Evolutionary conservation across 2,797 vertebrate species (phyloP).

Genomic region (Myotis planiceps): DNA sequence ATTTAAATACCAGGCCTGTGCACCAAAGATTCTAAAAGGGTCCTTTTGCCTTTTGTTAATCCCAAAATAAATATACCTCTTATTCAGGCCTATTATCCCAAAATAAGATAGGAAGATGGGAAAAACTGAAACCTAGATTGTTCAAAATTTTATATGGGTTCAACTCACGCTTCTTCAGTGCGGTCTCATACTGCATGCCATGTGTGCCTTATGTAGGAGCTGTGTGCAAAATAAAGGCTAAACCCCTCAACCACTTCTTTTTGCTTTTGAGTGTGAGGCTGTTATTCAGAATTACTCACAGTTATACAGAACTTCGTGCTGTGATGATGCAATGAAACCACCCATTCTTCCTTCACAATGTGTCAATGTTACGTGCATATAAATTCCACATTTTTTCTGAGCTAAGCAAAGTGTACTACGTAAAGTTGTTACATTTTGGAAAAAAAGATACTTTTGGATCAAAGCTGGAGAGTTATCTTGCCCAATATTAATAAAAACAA

Average conservation of each 20-base stretch:
- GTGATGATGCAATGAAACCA: background rate
- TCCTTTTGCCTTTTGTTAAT: constrained; percentile 50
- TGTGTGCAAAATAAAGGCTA: background rate
- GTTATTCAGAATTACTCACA: constrained; percentile 35
- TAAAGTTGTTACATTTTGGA: background rate
- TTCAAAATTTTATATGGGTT: background rate
- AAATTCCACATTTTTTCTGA: background rate
- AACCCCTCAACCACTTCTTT: background rate
- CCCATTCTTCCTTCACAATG: background rate
- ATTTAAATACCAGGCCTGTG: constrained; percentile 40
- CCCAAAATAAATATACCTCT: constrained; percentile 48
- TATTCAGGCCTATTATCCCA: constrained; percentile 42
- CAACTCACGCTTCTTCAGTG: background rate
- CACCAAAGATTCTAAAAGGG: constrained; percentile 42
- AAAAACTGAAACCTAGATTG: constrained; percentile 13
- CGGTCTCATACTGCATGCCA: background rate
- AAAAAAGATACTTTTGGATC: background rate
- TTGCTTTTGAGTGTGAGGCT: background rate
- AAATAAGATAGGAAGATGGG: background rate
- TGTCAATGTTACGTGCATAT: background rate
- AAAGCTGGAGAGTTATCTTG: background rate
- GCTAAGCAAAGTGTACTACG: background rate
- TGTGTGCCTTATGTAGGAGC: background rate
- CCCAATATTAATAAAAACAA: background rate
- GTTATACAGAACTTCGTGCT: background rate